Evolutionary conservation across 2,888 invertebrate genomes (phyloP).

Genomic region (Meteorus cinctellus): DNA sequence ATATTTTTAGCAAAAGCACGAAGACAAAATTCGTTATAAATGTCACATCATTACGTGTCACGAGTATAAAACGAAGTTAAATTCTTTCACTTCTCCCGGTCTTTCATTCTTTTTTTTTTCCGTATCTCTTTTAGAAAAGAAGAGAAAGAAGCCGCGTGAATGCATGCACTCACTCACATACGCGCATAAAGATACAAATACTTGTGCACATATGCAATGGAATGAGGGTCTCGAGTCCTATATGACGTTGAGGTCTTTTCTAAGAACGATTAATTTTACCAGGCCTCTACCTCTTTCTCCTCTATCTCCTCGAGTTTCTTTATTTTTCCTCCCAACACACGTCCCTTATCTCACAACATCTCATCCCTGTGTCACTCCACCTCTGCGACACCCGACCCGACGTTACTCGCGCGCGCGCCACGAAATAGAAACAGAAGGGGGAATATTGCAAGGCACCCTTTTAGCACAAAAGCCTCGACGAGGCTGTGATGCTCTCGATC

Average conservation of each 20-base stretch:
- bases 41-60: constrained; percentile 30
- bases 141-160: neutral
- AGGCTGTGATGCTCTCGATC: constrained; percentile 40
- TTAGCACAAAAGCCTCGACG: constrained; percentile 44
- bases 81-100: constrained; percentile 26
- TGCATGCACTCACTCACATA: neutral
- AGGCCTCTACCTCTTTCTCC: constrained; percentile 23
- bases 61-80: constrained; percentile 47
- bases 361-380: constrained; percentile 14
- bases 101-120: neutral
- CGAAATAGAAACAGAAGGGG: constrained; percentile 33
- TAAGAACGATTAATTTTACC: constrained; percentile 50
- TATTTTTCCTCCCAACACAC: constrained; percentile 13
- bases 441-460: constrained; percentile 30
- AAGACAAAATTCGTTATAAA: constrained; percentile 31
- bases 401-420: constrained; percentile 39
- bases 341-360: constrained; percentile 22
- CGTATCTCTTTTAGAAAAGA: constrained; percentile 5
- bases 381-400: constrained; percentile 28
- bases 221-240: constrained; percentile 12
- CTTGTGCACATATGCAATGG: neutral
- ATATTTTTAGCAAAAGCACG: constrained; percentile 16
- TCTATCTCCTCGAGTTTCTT: neutral
- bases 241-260: constrained; percentile 39
- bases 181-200: neutral